Percentiles rank a stretch among this genome's conserved stretches.
These are phyloP conservation scores for Thysanoteuthis rhombus DNA, from an alignment of 2,888 invertebrate species.

Conservation along the genomic window DNA sequence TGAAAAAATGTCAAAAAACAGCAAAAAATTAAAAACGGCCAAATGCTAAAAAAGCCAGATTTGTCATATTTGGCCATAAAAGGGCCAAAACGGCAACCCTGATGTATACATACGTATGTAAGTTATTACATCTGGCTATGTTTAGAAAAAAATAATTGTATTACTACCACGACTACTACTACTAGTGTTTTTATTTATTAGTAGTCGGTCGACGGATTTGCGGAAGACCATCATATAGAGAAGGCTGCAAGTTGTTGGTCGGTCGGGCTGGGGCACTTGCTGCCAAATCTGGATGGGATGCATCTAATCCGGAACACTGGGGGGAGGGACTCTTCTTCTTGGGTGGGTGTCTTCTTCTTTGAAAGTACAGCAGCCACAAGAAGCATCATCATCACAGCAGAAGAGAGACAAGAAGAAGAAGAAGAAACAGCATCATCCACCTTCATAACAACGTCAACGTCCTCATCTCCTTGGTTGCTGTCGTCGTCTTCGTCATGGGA, in stretches of 20 bases:
- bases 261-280: no score
- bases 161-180: not conserved
- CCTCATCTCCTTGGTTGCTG: not conserved
- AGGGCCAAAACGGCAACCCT: no score
- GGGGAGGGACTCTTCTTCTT: no score
- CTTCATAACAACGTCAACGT: not conserved
- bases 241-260: conserved; percentile 12
- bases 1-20: no score
- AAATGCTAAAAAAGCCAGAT: no score
- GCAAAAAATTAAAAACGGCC: no score
- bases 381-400: no score
- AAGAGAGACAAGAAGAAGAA: not conserved
- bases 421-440: not conserved
- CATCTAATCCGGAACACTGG: not conserved
- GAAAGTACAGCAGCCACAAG: no score
- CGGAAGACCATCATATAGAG: not conserved
- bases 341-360: not conserved
- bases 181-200: not conserved
- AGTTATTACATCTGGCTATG: not conserved
- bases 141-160: not conserved
- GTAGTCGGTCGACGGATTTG: not conserved
- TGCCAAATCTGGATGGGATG: conserved; percentile 12
- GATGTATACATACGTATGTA: no score
- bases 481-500: not conserved
- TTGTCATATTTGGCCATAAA: no score